Percentiles rank a stretch among this genome's conserved stretches.
Evolutionary conservation across 2,888 invertebrate genomes (phyloP).

Genomic region (Calameuta pallipes): DNA sequence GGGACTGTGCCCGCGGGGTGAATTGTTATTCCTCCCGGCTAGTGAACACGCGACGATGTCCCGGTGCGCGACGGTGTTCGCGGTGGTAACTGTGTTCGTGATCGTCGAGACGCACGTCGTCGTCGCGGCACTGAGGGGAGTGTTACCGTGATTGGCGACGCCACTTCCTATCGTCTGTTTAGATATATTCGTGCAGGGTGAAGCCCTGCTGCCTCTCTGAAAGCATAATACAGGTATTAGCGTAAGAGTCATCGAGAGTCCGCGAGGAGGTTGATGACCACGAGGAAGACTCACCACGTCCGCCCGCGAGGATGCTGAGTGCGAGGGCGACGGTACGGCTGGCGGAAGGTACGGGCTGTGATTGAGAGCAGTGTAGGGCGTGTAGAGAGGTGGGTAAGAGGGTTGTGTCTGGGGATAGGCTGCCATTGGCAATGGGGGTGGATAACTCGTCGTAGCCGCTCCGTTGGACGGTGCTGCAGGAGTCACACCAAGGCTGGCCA

Average conservation of each 20-base stretch:
- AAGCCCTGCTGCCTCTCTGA: constrained; percentile 62
- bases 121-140: constrained; percentile 60
- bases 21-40: constrained; percentile 72
- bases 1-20: constrained; percentile 83
- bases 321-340: constrained; percentile 70
- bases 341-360: constrained; percentile 79
- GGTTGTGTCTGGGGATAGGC: constrained; percentile 66
- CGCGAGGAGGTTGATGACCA: neutral
- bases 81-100: constrained; percentile 65
- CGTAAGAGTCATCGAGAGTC: neutral
- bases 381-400: constrained; percentile 77
- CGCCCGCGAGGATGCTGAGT: constrained; percentile 73
- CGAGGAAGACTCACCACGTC: constrained; percentile 69
- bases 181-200: constrained; percentile 60
- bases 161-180: constrained; percentile 55
- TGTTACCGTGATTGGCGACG: constrained; percentile 36
- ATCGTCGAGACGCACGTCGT: constrained; percentile 64
- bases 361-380: constrained; percentile 80
- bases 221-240: constrained; percentile 9
- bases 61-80: constrained; percentile 67
- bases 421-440: constrained; percentile 61
- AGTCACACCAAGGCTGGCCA: constrained; percentile 71
- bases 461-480: constrained; percentile 70
- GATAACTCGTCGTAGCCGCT: constrained; percentile 59
- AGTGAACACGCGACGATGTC: constrained; percentile 66